These are phyloP conservation scores for Otis tarda DNA, from an alignment of 2,113 vertebrate species.

Conservation along the genomic window DNA sequence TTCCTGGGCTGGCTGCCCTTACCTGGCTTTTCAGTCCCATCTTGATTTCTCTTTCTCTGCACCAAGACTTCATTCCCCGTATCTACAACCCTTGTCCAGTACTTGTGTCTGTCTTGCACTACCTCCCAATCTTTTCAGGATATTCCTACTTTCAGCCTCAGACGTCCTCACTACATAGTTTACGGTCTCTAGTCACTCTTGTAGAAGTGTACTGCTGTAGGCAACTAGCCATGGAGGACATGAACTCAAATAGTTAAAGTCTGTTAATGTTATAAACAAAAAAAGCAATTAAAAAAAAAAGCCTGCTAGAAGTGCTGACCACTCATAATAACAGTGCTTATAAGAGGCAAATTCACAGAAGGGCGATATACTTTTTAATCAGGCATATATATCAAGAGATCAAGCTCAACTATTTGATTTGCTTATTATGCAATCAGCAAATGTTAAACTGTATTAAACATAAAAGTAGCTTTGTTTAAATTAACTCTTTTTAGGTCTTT, in stretches of 20 bases:
- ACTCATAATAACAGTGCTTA: neutral
- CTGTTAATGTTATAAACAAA: neutral
- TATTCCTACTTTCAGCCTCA: neutral
- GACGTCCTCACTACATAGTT: neutral
- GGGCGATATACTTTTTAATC: neutral
- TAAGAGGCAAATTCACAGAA: neutral
- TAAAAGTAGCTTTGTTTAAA: constrained; percentile 21
- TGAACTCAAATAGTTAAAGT: neutral
- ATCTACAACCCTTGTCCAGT: neutral
- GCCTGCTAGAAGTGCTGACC: neutral
- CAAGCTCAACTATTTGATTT: constrained; percentile 20
- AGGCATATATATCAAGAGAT: neutral
- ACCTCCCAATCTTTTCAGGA: neutral
- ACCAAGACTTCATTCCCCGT: neutral
- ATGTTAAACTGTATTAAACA: neutral
- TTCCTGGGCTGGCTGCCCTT: neutral
- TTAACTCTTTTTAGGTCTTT: neutral
- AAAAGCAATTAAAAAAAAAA: neutral
- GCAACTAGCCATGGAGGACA: neutral
- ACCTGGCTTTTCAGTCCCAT: neutral
- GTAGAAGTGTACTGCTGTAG: neutral
- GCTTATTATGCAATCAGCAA: neutral
- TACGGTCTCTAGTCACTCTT: neutral
- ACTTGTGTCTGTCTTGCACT: neutral
- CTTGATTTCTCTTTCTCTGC: neutral